Evolutionary conservation across 2,888 invertebrate species (phyloP), one percentile per base, ranked within the genome.

Genomic region (Aspidiotus rigidus): DNA sequence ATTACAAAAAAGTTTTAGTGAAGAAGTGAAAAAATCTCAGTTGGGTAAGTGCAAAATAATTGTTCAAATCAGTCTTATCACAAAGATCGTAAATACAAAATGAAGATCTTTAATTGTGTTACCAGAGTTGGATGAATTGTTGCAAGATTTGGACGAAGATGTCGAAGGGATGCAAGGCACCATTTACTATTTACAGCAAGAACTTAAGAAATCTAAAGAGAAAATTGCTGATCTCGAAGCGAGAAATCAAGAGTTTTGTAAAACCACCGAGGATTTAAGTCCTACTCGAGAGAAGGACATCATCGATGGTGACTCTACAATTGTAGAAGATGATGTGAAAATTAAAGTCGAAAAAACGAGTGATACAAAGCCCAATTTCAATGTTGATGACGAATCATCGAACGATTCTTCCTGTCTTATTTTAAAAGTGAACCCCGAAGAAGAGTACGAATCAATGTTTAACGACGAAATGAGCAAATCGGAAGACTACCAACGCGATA

Each of bases 101-200:
- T 28, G 28, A 28, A 28, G 28, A 28, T 28, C 28, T 28, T 28
- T 5, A 28, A 28, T 28, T 28, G 28, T 28, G 28, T 28, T 28
- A 28, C 5, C 28, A 91, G 97, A 98, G 80, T 80, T 96, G 75
- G 97, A 97, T 77, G 94, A 95, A 77, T 91, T 96, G 78, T 83
- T 98, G 62, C 90, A 93, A 78, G 97, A 97, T 78, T 79, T 97
- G 72, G 98, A 98, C 77, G 96, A 96, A 79, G 96, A 97, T 78
- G 91, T 96, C 54, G 98, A 98, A 79, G 96, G 96, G 28, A 94
- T 98, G 94, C 97, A 97, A 82, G 93, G 94, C 77, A 96, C 96
- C 72, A 95, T 97, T 76, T 84, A 92, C 79, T 90, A 90, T 80
- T 83, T 97, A 71, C 96, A 97, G 77, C 92, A 93, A 78, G 94